Evolutionary conservation across 2,113 vertebrate genomes (phyloP), one percentile per base, ranked within the genome.

Genomic region (Brachionichthys hirsutus): DNA sequence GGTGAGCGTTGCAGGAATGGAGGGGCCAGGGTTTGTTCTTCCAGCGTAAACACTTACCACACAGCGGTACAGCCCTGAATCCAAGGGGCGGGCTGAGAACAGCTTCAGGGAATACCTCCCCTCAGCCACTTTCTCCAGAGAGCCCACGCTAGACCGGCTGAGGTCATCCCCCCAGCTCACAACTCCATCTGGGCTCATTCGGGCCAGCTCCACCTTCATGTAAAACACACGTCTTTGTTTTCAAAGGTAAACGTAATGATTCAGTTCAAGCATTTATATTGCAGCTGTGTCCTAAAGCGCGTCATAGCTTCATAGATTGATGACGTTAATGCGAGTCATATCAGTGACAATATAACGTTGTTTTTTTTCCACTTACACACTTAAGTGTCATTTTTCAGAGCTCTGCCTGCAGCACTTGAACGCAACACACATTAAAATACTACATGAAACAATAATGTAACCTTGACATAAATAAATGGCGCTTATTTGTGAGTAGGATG

Each of bases 61-160:
- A 13, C 95, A 96, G 16, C 87, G 89, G 59, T 96, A 96, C 11
- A 89, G 84, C 0, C 95, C 95, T 0, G 88, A 84, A 24, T 95
- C 95, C 0, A 76, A 71, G 0, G 93, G 94, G 50, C 84, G 90
- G 47, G 92, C 88, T 0, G 93, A 91, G 80, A 94, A 93, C 15
- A 94, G 84, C 38, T 93, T 88, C 10, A 96, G 89, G 9, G 90
- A 84, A 74, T 91, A 95, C 71, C 58, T 82, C 36, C 92, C 91
- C 2, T 90, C 90, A 0, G 80, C 82, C 71, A 92, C 85, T 69
- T 93, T 94, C 84, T 95, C 94, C 91, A 95, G 85, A 3, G 93
- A 92, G 18, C 93, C 90, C 0, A 87, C 84, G 0, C 78, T 86
- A 0, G 72, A 72, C 24, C 88, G 80, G 75, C 86, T 91, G 61